phyloP scores from a whole-genome alignment of 1,140 invertebrate species.

The Tenebrio molitor region DNA sequence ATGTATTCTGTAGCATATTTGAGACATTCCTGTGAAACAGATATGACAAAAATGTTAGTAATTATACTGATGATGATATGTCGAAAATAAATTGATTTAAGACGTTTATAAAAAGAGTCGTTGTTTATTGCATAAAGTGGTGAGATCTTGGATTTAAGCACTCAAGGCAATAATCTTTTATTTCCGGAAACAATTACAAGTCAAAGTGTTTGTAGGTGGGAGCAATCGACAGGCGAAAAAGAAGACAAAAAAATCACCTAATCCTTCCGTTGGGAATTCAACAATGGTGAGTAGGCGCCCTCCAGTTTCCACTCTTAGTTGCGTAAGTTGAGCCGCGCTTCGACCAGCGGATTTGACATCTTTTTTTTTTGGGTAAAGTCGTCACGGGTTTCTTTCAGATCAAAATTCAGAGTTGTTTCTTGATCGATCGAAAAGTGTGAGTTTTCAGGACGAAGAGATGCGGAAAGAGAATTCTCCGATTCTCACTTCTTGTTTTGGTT shows the following conservation, averaged over 20 bases:
- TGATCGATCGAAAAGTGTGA: too few species aligned
- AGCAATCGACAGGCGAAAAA: constrained; percentile 64
- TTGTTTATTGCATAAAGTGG: constrained; percentile 56
- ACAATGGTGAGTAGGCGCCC: constrained; percentile 52
- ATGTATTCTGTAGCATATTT: constrained; percentile 45
- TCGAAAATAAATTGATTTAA: constrained; percentile 63
- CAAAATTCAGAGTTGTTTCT: too few species aligned
- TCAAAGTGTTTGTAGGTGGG: constrained; percentile 63
- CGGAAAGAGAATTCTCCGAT: too few species aligned
- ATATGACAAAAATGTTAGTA: constrained; percentile 61
- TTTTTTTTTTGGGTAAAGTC: too few species aligned
- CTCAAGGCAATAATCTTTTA: constrained; percentile 50
- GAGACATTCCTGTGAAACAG: constrained; percentile 46
- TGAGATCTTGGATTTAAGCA: constrained; percentile 58
- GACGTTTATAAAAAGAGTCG: constrained; percentile 60
- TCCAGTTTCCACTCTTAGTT: neutral
- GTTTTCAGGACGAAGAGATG: too few species aligned
- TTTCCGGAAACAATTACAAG: constrained; percentile 32
- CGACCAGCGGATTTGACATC: too few species aligned
- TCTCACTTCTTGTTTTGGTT: too few species aligned
- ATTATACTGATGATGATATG: constrained; percentile 52
- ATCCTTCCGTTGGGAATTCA: constrained; percentile 55
- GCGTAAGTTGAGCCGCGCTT: constrained; percentile 2
- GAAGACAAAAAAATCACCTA: constrained; percentile 67
- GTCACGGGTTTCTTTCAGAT: too few species aligned